These are phyloP conservation scores for Anolis apletophallus DNA, from an alignment of 2,797 vertebrate species.

Conservation along the genomic window DNA sequence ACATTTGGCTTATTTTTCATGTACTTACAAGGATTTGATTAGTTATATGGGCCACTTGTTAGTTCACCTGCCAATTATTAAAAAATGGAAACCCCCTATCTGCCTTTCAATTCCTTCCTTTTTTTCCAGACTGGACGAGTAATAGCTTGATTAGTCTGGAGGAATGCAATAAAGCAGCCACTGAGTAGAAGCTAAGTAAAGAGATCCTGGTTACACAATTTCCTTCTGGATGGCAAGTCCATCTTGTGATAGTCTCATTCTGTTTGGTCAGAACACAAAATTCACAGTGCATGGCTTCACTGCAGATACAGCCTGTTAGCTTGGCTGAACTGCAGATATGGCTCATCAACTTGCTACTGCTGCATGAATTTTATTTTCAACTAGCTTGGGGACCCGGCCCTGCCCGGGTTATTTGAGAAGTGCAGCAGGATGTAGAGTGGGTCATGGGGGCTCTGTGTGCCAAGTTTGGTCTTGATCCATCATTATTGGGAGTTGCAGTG, in stretches of 20 bases:
- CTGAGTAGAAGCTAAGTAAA: conserved; percentile 59
- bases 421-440: no score
- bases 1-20: conserved; percentile 42
- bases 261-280: conserved; percentile 55
- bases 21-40: conserved; percentile 41
- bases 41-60: conserved; percentile 48
- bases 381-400: no score
- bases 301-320: no score
- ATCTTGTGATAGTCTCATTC: conserved; percentile 33
- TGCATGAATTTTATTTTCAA: background rate
- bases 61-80: conserved; percentile 47
- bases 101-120: conserved; percentile 6
- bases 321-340: background rate
- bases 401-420: no score
- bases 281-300: background rate
- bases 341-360: background rate
- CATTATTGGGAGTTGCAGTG: no score
- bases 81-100: conserved; percentile 37
- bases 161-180: conserved; percentile 39
- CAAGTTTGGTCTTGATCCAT: no score
- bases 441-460: no score
- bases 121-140: conserved; percentile 49
- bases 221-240: conserved; percentile 27
- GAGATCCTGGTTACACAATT: conserved; percentile 31
- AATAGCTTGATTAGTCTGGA: conserved; percentile 50